Conservation (phyloP, 2,888 invertebrate genomes). For the Stenurella melanura region DNA sequence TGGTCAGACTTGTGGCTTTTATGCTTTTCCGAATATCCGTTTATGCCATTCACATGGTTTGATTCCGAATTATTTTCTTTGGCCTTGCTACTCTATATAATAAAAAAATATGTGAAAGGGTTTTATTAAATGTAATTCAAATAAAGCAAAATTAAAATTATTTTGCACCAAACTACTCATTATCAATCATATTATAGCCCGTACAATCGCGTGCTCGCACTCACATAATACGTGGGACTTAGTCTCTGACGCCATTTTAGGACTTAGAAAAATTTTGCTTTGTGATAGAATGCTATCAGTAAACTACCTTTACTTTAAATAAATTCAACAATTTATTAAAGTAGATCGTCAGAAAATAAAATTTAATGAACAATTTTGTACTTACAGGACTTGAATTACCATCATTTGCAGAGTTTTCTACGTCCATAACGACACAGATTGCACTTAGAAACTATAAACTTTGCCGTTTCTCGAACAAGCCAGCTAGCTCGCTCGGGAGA, state of each 20-base stretch:
- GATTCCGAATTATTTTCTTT: slow-evolving; percentile 68
- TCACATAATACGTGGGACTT: slow-evolving; percentile 76
- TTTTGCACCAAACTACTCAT: slow-evolving; percentile 32
- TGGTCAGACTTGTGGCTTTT: slow-evolving; percentile 77
- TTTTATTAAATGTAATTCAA: slow-evolving; percentile 26
- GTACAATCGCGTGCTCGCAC: slow-evolving; percentile 41
- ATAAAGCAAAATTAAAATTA: slow-evolving; percentile 35
- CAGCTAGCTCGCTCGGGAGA: slow-evolving; percentile 52
- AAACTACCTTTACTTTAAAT: slow-evolving; percentile 66
- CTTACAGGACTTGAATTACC: slow-evolving; percentile 79
- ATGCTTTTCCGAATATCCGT: slow-evolving; percentile 80
- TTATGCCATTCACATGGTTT: slow-evolving; percentile 84
- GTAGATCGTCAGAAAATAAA: slow-evolving; percentile 53
- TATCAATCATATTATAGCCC: slow-evolving; percentile 38
- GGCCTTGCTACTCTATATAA: slow-evolving; percentile 56
- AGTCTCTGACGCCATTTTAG: slow-evolving; percentile 91
- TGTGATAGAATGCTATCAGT: slow-evolving; percentile 74
- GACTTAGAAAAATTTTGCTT: slow-evolving; percentile 83
- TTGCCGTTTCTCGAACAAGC: slow-evolving; percentile 55
- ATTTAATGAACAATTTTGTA: slow-evolving; percentile 69
- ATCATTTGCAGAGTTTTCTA: slow-evolving; percentile 78
- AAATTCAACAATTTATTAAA: slow-evolving; percentile 53
- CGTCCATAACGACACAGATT: slow-evolving; percentile 79
- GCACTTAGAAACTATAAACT: slow-evolving; percentile 58
- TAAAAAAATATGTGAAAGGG: slow-evolving; percentile 46